Evolutionary conservation across 2,797 vertebrate genomes (phyloP), one percentile per base, ranked within the genome.

Genomic region (Acipenser ruthenus): DNA sequence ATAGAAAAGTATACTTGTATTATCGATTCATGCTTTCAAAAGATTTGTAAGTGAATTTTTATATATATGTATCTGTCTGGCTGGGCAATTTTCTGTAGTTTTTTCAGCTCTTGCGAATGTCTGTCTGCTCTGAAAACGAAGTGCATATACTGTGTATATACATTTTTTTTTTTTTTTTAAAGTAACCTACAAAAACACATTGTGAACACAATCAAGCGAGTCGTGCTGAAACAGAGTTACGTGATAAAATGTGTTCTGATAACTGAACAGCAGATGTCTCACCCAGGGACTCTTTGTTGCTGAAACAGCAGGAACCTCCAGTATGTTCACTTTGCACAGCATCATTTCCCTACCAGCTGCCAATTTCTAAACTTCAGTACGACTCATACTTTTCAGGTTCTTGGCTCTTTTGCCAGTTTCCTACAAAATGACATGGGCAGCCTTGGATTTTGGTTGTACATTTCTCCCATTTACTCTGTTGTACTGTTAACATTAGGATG

Each of bases 311-410:
- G 93, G 93, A 91, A 90, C 86, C 90, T 91, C 87, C 90, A 90
- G 87, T 90, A 83, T 88, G 86, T 87, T 94, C 89, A 92, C 90
- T 92, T 94, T 91, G 86, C 88, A 92, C 92, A 80, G 89, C 92
- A 95, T 94, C 92, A 89, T 94, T 90, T 92, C 90, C 85, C 90
- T 79, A 85, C 91, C 93, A 97, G 93, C 92, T 96, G 93, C 92
- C 90, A 92, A 91, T 91, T 92, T 87, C 86, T 85, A 84, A 82
- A 83, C 82, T 81, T 78, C 77, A 82, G 83, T 68, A 73, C 81
- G 80, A 79, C 83, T 90, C 82, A 82, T 81, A 82, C 78, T 59
- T 58, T 59, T 56, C 23, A 18, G 77, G 77, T 71, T 79, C 77
- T 81, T 74, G 75, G 77, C 78, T 84, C 80, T 76, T 77, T 85